These are phyloP conservation scores for Scaptomyza polygonia DNA, from an alignment of 2,888 invertebrate genomes.

Conservation along the genomic window DNA sequence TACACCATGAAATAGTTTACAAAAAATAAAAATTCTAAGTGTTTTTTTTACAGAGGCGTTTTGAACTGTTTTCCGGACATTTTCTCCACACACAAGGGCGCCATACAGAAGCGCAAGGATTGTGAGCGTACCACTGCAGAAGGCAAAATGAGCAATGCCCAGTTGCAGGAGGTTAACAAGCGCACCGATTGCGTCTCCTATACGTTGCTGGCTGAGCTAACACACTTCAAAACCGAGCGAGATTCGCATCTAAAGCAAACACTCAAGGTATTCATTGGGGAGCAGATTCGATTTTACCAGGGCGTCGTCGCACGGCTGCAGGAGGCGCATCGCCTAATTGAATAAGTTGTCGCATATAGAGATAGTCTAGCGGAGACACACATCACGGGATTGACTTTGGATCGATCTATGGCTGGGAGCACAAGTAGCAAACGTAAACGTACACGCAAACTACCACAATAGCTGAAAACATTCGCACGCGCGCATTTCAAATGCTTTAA, in stretches of 20 bases:
- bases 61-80: conserved; percentile 96
- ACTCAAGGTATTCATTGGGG: conserved; percentile 93
- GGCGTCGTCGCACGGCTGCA: conserved; percentile 91
- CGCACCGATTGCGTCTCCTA: conserved; percentile 97
- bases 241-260: conserved; percentile 93
- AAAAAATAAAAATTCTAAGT: not conserved
- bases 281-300: conserved; percentile 96
- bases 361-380: not conserved
- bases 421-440: conserved; percentile 37
- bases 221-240: conserved; percentile 95
- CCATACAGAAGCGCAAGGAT: conserved; percentile 94
- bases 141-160: conserved; percentile 92
- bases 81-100: conserved; percentile 94
- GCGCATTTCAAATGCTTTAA: conserved; percentile 75
- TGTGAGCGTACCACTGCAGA: conserved; percentile 92
- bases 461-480: conserved; percentile 74
- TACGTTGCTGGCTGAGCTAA: conserved; percentile 96
- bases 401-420: conserved; percentile 55
- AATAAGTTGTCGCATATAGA: conserved; percentile 62
- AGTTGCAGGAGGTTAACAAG: conserved; percentile 91
- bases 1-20: not conserved
- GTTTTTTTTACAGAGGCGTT: conserved; percentile 87
- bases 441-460: conserved; percentile 43
- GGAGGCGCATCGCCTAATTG: conserved; percentile 85
- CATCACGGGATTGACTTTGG: conserved; percentile 21